These are phyloP conservation scores for Phylloscopus trochiloides DNA, from an alignment of 2,113 vertebrate species.

Conservation along the genomic window DNA sequence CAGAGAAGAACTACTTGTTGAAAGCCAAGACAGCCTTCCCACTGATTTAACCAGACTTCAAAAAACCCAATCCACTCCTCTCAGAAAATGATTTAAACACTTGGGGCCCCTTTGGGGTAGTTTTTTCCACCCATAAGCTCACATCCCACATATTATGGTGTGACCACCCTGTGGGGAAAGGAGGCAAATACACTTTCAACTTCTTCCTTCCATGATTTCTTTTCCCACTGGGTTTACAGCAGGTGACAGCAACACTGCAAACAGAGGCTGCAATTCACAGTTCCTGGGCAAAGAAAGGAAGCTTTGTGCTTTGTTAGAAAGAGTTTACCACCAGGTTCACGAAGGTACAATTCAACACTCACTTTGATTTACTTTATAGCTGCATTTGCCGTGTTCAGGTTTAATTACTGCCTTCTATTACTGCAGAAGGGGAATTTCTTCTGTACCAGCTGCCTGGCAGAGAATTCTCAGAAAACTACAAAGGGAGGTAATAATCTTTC, in stretches of 20 bases:
- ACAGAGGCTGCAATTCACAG: neutral
- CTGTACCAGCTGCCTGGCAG: conserved; percentile 8
- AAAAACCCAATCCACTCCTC: neutral
- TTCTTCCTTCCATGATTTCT: neutral
- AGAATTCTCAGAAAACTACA: conserved; percentile 44
- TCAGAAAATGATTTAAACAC: neutral
- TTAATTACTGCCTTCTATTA: conserved; percentile 53
- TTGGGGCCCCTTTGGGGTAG: neutral
- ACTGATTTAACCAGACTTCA: neutral
- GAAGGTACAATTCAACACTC: conserved; percentile 34
- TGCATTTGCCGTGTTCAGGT: neutral
- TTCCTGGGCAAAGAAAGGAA: conserved; percentile 17
- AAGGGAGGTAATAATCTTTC: conserved; percentile 28
- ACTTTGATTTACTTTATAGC: conserved; percentile 45
- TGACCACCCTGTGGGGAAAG: neutral
- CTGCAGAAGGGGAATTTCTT: conserved; percentile 10
- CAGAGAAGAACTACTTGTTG: neutral
- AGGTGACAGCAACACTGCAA: neutral
- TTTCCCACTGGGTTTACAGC: neutral
- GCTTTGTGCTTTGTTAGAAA: neutral
- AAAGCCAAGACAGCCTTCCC: neutral
- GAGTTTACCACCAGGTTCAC: conserved; percentile 7
- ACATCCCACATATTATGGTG: neutral
- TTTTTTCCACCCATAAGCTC: neutral
- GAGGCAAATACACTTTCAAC: neutral